Percentiles rank a stretch among this genome's conserved stretches.
Evolutionary conservation across 2,888 invertebrate species (phyloP).

Genomic region (Troides helena): DNA sequence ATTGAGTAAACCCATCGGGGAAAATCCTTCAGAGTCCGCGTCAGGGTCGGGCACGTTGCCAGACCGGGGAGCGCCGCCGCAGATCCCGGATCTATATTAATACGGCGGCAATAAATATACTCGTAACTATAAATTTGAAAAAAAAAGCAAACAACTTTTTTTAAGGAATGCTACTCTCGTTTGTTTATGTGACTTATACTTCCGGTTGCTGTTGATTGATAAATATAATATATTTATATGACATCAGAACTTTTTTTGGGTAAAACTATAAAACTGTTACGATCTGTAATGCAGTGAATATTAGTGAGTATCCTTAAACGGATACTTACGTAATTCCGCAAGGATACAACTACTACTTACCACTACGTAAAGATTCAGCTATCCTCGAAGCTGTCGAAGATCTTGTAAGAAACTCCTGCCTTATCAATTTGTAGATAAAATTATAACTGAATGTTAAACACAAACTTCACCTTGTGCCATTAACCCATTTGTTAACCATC

Average conservation of each 20-base stretch:
- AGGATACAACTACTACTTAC: too few species aligned
- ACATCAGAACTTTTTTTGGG: neutral
- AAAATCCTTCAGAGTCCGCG: conserved; percentile 8
- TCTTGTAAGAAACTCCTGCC: too few species aligned
- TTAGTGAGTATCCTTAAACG: too few species aligned
- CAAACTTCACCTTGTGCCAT: conserved; percentile 17
- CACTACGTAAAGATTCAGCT: too few species aligned
- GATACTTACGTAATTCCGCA: too few species aligned
- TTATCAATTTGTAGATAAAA: too few species aligned
- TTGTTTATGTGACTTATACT: conserved; percentile 19
- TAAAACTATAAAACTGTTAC: too few species aligned
- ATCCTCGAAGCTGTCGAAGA: too few species aligned
- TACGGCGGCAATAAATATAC: conserved; percentile 16
- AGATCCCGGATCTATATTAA: conserved; percentile 20
- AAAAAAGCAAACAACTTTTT: conserved; percentile 13
- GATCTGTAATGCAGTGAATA: too few species aligned
- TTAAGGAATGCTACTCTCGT: conserved; percentile 8
- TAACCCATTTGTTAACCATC: conserved; percentile 15
- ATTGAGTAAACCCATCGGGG: neutral
- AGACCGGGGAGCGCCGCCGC: neutral
- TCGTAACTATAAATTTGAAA: conserved; percentile 13
- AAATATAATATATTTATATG: neutral
- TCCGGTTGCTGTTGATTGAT: conserved; percentile 5
- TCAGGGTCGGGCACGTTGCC: conserved; percentile 18
- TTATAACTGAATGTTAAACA: neutral